Percentiles rank a stretch among this genome's conserved stretches.
Evolutionary conservation across 2,113 vertebrate genomes (phyloP).

Genomic region (Melanerpes aurifrons): DNA sequence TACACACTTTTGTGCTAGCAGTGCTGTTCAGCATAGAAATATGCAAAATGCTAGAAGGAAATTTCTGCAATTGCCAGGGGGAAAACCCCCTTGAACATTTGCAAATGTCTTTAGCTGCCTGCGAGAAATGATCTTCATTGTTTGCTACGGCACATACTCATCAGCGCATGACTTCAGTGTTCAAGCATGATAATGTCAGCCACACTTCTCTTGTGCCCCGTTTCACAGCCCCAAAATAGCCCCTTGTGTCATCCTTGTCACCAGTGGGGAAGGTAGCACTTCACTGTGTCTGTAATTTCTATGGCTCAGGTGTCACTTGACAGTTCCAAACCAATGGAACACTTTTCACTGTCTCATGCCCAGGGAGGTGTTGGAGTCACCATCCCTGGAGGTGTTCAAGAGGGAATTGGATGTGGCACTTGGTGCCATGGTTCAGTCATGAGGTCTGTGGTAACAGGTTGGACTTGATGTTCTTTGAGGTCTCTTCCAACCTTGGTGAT

Average conservation of each 20-base stretch:
- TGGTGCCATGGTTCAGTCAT: too few species aligned
- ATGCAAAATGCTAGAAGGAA: background rate
- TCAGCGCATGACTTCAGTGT: background rate
- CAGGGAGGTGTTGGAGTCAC: too few species aligned
- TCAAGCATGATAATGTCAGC: slow-evolving; percentile 19
- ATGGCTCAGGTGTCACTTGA: background rate
- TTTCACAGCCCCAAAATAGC: background rate
- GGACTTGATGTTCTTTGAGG: too few species aligned
- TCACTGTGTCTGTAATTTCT: background rate
- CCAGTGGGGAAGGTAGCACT: background rate
- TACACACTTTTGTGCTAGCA: background rate
- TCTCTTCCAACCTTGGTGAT: too few species aligned
- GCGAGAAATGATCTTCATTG: background rate
- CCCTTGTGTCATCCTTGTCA: background rate
- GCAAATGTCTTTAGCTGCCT: background rate
- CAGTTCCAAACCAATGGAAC: background rate
- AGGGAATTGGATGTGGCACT: too few species aligned
- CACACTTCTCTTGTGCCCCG: background rate
- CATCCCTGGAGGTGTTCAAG: too few species aligned
- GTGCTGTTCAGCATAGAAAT: background rate
- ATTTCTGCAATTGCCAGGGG: background rate
- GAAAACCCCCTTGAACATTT: background rate
- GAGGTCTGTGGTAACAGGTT: too few species aligned
- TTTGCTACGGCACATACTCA: background rate
- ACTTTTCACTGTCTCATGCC: background rate